Evolutionary conservation across 2,888 invertebrate genomes (phyloP), one percentile per base, ranked within the genome.

Genomic region (Mythimna pallens): DNA sequence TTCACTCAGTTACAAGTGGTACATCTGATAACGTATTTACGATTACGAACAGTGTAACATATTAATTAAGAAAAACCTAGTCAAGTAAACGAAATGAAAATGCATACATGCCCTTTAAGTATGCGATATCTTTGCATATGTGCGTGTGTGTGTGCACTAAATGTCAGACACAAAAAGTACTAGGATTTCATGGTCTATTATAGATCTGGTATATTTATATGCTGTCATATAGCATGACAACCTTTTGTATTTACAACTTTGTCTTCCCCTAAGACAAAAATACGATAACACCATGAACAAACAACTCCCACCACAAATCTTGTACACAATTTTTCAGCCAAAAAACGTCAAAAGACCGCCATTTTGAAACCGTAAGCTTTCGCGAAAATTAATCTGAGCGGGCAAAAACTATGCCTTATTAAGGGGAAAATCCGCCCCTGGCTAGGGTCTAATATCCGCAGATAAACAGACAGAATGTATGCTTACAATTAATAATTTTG

Each of bases 381-480:
- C 79, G 87, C 86, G 83, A 90, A 85, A 91, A 93, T 93, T 93
- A 93, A 93, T 93, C 92, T 78, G 69, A 62, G 73, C 70, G 74
- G 63, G 87, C 93, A 94, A 95, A 96, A 96, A 95, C 93, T 93
- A 93, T 88, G 89, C 92, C 94, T 94, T 94, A 93, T 94, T 94
- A 94, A 58, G 92, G 89, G 92, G 88, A 90, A 89, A 89, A 89
- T 89, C 88, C 81, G 83, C 92, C 93, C 89, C 75, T 80, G 84
- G 92, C 85, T 88, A 86, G 89, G 88, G 93, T 90, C 90, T 90
- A 87, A 90, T 89, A 87, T 89, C 91, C 90, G 86, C 86, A 94
- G 95, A 95, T 95, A 96, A 95, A 93, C 94, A 93, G 89, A 87
- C 89, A 89, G 86, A 91, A 94, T 94, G 91, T 94, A 94, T 94